Evolutionary conservation across 2,113 vertebrate species (phyloP).

Genomic region (Rousettus leschenaultii): DNA sequence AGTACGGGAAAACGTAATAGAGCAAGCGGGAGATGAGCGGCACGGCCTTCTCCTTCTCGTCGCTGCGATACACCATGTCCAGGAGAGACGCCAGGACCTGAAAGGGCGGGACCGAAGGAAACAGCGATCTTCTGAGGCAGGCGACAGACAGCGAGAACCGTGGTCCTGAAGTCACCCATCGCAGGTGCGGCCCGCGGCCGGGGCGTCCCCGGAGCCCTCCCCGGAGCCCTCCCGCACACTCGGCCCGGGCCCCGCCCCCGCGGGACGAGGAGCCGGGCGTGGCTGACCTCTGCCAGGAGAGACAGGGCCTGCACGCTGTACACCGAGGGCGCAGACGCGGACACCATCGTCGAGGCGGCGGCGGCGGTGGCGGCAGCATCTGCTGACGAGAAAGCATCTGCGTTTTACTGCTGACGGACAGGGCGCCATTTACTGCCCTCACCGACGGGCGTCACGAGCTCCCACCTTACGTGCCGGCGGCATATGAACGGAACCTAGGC

Average conservation of each 20-base stretch:
- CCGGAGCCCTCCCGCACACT: accelerated
- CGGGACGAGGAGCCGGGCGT: background rate
- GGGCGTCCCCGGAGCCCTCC: too few relatives aligned
- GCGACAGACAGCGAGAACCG: accelerated
- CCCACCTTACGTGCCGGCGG: background rate
- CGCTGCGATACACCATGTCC: conserved; percentile 97
- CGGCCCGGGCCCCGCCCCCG: accelerated
- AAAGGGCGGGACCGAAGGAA: accelerated
- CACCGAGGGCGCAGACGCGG: conserved; percentile 93
- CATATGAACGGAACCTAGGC: accelerated
- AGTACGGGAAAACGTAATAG: conserved; percentile 96
- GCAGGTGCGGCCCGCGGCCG: too few relatives aligned
- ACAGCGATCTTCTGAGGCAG: background rate
- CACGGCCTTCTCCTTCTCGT: conserved; percentile 97
- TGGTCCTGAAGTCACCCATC: background rate
- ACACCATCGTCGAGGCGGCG: conserved; percentile 89
- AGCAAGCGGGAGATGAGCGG: conserved; percentile 95
- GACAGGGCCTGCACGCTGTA: conserved; percentile 97
- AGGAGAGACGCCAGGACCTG: conserved; percentile 94
- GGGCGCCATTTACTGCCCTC: background rate
- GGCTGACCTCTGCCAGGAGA: conserved; percentile 92
- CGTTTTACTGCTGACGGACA: accelerated
- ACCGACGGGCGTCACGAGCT: accelerated
- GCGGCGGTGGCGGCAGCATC: conserved; percentile 79
- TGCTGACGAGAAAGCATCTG: conserved; percentile 57